Evolutionary conservation across 2,888 invertebrate species (phyloP).

Genomic region (Octodonta nipae): DNA sequence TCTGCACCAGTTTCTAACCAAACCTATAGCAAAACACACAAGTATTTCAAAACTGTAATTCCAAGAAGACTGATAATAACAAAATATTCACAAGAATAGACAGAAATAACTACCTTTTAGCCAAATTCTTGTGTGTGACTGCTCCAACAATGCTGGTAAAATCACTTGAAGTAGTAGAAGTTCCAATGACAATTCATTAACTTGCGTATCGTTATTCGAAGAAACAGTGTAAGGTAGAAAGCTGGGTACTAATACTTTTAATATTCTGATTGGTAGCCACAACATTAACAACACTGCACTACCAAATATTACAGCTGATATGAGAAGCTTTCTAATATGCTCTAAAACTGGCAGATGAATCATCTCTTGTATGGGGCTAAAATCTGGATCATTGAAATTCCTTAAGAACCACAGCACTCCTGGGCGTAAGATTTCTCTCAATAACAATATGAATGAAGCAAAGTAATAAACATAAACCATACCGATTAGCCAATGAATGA

Average conservation of each 20-base stretch:
- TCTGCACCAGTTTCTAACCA: conserved; percentile 76
- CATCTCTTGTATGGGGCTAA: conserved; percentile 99
- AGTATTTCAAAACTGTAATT: too few relatives aligned
- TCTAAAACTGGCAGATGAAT: conserved; percentile 87
- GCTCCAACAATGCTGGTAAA: conserved; percentile 87
- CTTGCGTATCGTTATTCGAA: conserved; percentile 66
- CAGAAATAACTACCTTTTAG: conserved; percentile 48
- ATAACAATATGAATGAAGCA: conserved; percentile 84
- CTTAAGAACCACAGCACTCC: conserved; percentile 97
- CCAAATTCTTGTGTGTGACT: conserved; percentile 91
- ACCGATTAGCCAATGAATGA: conserved; percentile 97
- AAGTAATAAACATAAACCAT: conserved; percentile 99
- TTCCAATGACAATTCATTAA: conserved; percentile 89
- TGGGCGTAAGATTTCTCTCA: conserved; percentile 87
- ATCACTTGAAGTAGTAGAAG: conserved; percentile 83
- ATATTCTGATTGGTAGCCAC: conserved; percentile 83
- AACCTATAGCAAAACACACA: conserved; percentile 32
- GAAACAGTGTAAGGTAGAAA: conserved; percentile 92
- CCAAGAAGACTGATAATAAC: too few relatives aligned
- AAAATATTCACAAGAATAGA: too few relatives aligned
- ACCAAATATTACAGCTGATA: conserved; percentile 91
- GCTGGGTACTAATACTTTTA: conserved; percentile 67
- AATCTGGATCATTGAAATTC: conserved; percentile 97
- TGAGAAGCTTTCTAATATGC: conserved; percentile 79
- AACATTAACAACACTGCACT: conserved; percentile 90